phyloP scores from a whole-genome alignment of 2,113 vertebrate species.

The Dinomys branickii region DNA sequence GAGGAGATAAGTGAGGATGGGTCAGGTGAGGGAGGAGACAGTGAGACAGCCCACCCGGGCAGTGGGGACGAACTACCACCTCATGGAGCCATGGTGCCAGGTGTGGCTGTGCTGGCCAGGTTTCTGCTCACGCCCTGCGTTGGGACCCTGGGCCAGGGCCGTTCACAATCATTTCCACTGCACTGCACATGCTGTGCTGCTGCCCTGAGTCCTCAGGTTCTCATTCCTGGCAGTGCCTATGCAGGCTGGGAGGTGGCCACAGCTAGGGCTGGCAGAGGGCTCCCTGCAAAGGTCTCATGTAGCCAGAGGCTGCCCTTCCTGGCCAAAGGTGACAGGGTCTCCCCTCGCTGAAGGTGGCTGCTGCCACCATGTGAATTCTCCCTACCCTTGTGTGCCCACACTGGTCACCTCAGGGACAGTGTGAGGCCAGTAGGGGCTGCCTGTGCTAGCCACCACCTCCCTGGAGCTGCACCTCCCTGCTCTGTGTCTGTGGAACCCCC shows the following conservation, averaged over 20 bases:
- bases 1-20: not conserved
- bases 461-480: not conserved
- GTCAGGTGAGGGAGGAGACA: not conserved
- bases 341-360: not conserved
- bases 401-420: accelerated
- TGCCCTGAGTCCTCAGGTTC: accelerated
- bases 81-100: not conserved
- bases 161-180: not conserved
- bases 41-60: no score
- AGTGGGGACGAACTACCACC: not conserved
- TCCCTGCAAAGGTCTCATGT: accelerated
- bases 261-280: not conserved
- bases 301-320: accelerated
- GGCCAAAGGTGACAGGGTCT: not conserved
- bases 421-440: not conserved
- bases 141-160: not conserved
- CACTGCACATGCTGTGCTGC: accelerated
- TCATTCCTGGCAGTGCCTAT: not conserved
- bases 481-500: not conserved
- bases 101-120: not conserved
- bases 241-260: not conserved
- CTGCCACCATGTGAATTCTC: not conserved
- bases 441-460: not conserved
- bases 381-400: accelerated
- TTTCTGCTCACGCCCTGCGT: not conserved